Percentiles rank a stretch among this genome's conserved stretches.
Conservation (phyloP, 35 echinoderm and acorn worm genomes). For the Apostichopus japonicus region DNA sequence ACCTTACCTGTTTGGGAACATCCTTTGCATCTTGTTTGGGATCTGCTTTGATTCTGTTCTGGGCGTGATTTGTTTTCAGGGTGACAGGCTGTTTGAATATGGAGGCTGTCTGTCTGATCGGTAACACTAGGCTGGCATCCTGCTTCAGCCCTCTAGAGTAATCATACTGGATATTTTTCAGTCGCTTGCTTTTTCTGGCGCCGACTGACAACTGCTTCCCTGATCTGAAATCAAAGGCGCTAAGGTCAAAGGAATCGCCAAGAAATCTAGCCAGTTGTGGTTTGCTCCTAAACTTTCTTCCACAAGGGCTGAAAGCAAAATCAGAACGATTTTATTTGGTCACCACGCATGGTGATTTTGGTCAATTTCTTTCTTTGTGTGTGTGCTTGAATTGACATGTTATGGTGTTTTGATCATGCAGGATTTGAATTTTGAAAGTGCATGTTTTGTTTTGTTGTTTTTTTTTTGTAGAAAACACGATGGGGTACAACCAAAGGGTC, state of each 20-base stretch:
- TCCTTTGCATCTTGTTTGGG: slow-evolving; percentile 97
- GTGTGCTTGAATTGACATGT: background rate
- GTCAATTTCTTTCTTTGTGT: background rate
- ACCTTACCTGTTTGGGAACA: slow-evolving; percentile 89
- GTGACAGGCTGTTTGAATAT: slow-evolving; percentile 99
- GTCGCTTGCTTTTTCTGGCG: slow-evolving; percentile 87
- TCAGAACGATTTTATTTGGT: slow-evolving; percentile 35
- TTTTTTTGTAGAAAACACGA: background rate
- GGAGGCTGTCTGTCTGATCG: slow-evolving; percentile 96
- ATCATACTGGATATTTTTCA: slow-evolving; percentile 95
- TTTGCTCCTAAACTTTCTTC: slow-evolving; percentile 95
- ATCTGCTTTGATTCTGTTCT: slow-evolving; percentile 88
- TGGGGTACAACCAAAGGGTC: background rate
- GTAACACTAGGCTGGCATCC: slow-evolving; percentile 86
- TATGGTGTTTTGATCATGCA: slow-evolving; percentile 10
- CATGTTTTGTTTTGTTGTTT: background rate
- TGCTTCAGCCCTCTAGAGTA: slow-evolving; percentile 91
- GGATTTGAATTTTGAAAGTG: background rate
- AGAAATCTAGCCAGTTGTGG: slow-evolving; percentile 96
- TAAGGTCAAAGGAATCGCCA: slow-evolving; percentile 92
- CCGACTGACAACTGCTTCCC: slow-evolving; percentile 86
- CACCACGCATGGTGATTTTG: background rate
- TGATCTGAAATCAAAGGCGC: slow-evolving; percentile 96
- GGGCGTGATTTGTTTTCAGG: slow-evolving; percentile 75
- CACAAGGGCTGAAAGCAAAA: slow-evolving; percentile 86